A percentile compares a stretch with the other conserved stretches of the same genome.
Conservation (phyloP, 2,113 vertebrate genomes). For the Clarias magur region DNA sequence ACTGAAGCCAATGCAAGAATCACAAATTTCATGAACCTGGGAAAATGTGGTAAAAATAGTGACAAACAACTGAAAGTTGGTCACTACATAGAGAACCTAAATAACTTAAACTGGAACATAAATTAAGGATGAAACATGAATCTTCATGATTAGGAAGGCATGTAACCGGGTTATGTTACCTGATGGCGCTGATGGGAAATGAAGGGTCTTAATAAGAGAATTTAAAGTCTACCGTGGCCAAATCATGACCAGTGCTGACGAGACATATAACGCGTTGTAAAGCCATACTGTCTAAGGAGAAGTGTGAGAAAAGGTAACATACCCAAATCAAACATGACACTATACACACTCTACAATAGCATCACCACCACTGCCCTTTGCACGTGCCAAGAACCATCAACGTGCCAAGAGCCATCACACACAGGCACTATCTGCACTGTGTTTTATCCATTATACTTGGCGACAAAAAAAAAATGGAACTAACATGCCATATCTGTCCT, state of each 20-base stretch:
- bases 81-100: neutral
- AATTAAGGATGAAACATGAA: neutral
- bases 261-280: neutral
- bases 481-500: conserved; percentile 5
- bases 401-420: conserved; percentile 3
- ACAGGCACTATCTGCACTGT: neutral
- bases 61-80: neutral
- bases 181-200: neutral
- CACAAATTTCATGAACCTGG: neutral
- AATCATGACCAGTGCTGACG: neutral
- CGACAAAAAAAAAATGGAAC: conserved; percentile 4
- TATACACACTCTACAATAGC: neutral
- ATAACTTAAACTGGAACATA: neutral
- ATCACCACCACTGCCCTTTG: neutral
- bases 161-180: neutral
- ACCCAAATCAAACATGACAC: neutral
- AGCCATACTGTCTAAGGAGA: neutral
- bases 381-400: neutral
- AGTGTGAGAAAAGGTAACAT: neutral
- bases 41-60: neutral
- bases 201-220: neutral
- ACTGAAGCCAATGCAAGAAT: neutral
- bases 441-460: conserved; percentile 34
- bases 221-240: neutral
- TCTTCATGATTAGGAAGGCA: neutral